Evolutionary conservation across 2,113 vertebrate genomes (phyloP), one percentile per base, ranked within the genome.

Genomic region (Ophiodon elongatus): DNA sequence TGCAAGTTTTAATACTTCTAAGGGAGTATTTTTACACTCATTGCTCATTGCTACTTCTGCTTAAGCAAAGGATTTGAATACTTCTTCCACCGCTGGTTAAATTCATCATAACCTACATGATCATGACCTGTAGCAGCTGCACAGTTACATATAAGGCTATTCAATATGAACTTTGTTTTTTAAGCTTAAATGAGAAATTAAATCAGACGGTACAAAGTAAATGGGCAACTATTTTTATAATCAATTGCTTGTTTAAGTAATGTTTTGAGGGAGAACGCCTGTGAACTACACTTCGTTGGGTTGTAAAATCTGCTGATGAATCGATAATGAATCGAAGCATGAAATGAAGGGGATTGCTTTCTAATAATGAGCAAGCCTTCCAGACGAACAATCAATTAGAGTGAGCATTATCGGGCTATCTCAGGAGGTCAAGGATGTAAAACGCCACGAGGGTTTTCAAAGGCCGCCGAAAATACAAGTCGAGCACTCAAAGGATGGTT

Each of bases 361-460:
- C 17, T 37, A 47, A n/a, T 31, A 73, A 50, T 3, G 43, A 50
- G 7, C 33, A 70, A 25, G 21, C 1, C 35, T 54, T 60, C 9
- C 69, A 86, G n/a, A 65, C 19, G 1, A 33, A 19, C n/a, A 39
- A 60, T 74, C 27, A 10, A 68, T 45, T 15, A 73, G 1, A 27
- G 73, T 0, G 19, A 45, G 62, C 23, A 14, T 65, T 50, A 74
- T 67, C 21, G 0, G 31, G n/a, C 19, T 0, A 0, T 74, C 39
- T 68, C 21, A 59, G 31, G 17, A 2, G 39, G 52, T 63, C 0
- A 37, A 6, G 10, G 56, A 25, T n/a, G 39, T 47, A 66, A 80
- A n/a, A 88, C 29, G 71, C 25, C 25, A 73, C 47, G 52, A 33
- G 64, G 29, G 8, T 50, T 60, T 39, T 65, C 60, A 63, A 25